Base-by-base conservation (phyloP, 2,113 vertebrate genomes). In the Phrynocephalus versicolor region DNA sequence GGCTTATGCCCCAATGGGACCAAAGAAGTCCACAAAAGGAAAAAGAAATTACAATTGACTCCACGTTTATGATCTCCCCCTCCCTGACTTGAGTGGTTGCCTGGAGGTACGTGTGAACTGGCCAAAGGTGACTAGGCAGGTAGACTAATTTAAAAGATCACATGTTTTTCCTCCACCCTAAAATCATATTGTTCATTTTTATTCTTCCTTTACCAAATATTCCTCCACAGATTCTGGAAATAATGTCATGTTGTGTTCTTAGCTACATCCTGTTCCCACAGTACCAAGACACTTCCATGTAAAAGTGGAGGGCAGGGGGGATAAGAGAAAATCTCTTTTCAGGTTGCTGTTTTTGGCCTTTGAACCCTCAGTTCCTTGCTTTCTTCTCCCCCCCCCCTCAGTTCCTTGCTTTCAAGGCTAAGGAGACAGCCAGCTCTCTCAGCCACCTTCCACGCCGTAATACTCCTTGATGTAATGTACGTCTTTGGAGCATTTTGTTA, bases 301-400 rank as follows among this genome's bases (percentile, higher is more conserved):
- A 89, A 91, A 87, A 71, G 69, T 88, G 82, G 82, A 60, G 57
- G 60, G 90, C 93, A 35, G 82, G 91, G 57, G 90, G 92, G 23
- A 83, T 88, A 83, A 0, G 82, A 89, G 87, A 83, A 93, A 94
- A 92, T 18, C 75, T 45, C 2, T 33, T 2, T 37, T 65, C 64
- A 81, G 78, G 84, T 74, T 90, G 30, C 74, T 89, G 88, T 87
- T 90, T 92, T 91, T 93, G 91, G 92, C 84, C 82, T 91, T 92
- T 90, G 91, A 93, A 92, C 90, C 89, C 92, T 90, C 88, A 77
- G 70, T 16, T 79, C 14, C 39, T 90, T 21, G 71, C 82, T 86
- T 76, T 1, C 2, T n/a, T n/a, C n/a, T n/a, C n/a, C n/a, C n/a
- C n/a, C n/a, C n/a, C n/a, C 90, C 89, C 92, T 90, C 88, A 77